Evolutionary conservation across 2,113 vertebrate genomes (phyloP), one percentile per base, ranked within the genome.

Genomic region (Dolichallabes microphthalmus): DNA sequence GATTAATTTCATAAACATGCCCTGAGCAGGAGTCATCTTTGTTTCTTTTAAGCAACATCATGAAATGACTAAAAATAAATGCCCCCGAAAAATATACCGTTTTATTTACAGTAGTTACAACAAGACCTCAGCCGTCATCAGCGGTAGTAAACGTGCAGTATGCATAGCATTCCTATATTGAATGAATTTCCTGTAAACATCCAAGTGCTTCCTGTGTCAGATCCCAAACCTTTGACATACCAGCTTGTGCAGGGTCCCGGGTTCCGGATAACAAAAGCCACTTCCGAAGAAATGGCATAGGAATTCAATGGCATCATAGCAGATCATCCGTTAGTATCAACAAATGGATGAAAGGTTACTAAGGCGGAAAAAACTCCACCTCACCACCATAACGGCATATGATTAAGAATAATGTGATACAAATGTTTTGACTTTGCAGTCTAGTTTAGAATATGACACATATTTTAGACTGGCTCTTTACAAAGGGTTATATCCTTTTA

Each of bases 111-210:
- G 60, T 4, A 68, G 78, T 73, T 30, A 80, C 35, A 30, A 55
- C 19, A 35, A 69, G 82, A 85, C 74, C 80, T 75, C 69, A 63
- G 52, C 52, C 63, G 76, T 91, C 92, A 88, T 92, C 92, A 93
- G 50, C 45, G 25, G 76, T 50, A 87, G 87, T 84, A 9, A 10
- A 91, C 90, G 84, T 63, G 90, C 90, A 82, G 86, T 86, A 82
- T 85, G 71, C 63, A 80, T 88, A 74, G 88, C 90, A 93, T 94
- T 93, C 93, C 89, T 92, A 88, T 88, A 90, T 92, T 92, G 76
- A 79, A 84, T 88, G 45, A n/a, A 25, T 87, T 95, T 95, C 95
- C 95, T 94, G 94, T 94, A 94, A 95, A 95, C 93, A 94, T 89
- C 69, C 89, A 86, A 94, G 92, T 88, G 89, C 88, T 95, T 95